Evolutionary conservation across 1,140 invertebrate species (phyloP).

Genomic region (Euwallacea fornicatus): DNA sequence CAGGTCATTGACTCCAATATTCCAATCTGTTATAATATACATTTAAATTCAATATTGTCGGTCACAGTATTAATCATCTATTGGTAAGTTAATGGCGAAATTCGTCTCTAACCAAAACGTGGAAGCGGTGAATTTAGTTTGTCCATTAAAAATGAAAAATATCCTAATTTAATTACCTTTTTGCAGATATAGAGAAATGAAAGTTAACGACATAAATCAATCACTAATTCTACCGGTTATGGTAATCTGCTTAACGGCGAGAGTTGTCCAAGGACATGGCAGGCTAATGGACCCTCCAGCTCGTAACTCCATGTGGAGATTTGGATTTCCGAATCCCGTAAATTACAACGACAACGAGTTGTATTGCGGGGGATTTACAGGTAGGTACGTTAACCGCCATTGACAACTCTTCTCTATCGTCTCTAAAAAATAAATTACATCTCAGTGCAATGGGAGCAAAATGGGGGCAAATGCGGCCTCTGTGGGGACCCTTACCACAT

Average conservation of each 20-base stretch:
- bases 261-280: constrained; percentile 65
- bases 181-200: no score
- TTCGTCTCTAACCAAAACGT: no score
- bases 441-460: constrained; percentile 83
- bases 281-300: constrained; percentile 87
- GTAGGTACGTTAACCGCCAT: constrained; percentile 56
- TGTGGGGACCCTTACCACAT: constrained; percentile 85
- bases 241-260: no score
- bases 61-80: no score
- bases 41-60: no score
- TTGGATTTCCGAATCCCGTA: constrained; percentile 88
- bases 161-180: no score
- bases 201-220: no score
- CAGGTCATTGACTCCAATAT: neutral
- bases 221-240: no score
- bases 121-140: no score
- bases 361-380: constrained; percentile 80
- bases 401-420: neutral
- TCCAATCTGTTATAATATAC: neutral
- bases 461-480: constrained; percentile 81
- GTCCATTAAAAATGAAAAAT: no score
- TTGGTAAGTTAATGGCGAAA: no score
- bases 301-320: constrained; percentile 91
- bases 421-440: constrained; percentile 21
- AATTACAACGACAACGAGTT: constrained; percentile 93